Conservation (phyloP, 1,140 invertebrate genomes). For the Holcopasites calliopsidis region DNA sequence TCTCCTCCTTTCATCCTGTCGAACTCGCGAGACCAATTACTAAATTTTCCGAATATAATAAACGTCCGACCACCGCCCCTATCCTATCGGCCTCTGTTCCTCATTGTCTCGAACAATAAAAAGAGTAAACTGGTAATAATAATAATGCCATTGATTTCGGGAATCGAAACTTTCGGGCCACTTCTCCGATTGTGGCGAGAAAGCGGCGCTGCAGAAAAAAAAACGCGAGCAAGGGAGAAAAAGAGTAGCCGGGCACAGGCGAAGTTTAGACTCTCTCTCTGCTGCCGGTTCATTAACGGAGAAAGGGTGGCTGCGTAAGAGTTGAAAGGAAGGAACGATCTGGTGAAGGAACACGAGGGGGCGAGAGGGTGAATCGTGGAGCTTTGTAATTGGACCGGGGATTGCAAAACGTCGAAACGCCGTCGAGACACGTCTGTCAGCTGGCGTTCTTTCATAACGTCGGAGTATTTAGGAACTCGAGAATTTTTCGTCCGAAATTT, state of each 20-base stretch:
- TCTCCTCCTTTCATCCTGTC: too few relatives aligned
- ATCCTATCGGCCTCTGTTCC: neutral
- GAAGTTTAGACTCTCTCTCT: constrained; percentile 66
- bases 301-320: constrained; percentile 60
- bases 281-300: constrained; percentile 69
- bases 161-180: constrained; percentile 45
- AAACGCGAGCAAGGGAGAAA: constrained; percentile 43
- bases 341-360: constrained; percentile 15
- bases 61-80: neutral
- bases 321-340: constrained; percentile 47
- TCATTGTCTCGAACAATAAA: constrained; percentile 43
- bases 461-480: constrained; percentile 15
- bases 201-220: constrained; percentile 14
- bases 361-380: constrained; percentile 31
- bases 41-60: constrained; percentile 35
- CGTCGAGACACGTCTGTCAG: constrained; percentile 54
- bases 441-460: constrained; percentile 21
- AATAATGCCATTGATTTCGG: constrained; percentile 71
- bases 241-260: constrained; percentile 51
- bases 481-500: constrained; percentile 18
- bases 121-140: constrained; percentile 69
- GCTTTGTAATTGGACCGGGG: constrained; percentile 68
- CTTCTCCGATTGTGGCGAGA: constrained; percentile 44
- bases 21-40: constrained; percentile 40
- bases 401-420: constrained; percentile 66